Conservation (phyloP, 1,140 invertebrate genomes). For the Euwallacea fornicatus region DNA sequence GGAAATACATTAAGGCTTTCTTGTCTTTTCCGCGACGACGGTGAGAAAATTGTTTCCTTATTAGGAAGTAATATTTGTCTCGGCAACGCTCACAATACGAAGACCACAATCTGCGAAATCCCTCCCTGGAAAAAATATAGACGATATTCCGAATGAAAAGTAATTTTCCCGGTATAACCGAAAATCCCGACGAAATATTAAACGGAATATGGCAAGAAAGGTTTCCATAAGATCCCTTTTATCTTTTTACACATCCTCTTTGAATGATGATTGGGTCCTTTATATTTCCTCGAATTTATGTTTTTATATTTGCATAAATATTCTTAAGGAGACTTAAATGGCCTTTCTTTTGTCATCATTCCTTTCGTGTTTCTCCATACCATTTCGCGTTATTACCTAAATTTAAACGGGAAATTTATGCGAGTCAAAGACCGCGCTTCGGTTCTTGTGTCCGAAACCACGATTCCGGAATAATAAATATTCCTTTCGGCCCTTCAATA, state of each 20-base stretch:
- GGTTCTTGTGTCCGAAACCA: no score
- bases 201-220: conserved; percentile 31
- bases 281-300: conserved; percentile 29
- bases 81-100: neutral
- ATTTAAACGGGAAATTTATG: no score
- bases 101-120: conserved; percentile 5
- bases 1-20: conserved; percentile 5
- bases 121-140: conserved; percentile 4
- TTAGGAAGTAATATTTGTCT: no score
- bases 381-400: no score
- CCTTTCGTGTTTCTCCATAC: no score
- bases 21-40: no score
- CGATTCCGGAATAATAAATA: no score
- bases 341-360: conserved; percentile 2
- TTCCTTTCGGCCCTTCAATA: neutral
- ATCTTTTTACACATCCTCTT: conserved; percentile 36
- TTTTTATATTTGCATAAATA: conserved; percentile 32
- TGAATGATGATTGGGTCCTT: conserved; percentile 34
- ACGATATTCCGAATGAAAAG: conserved; percentile 24
- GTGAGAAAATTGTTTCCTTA: no score
- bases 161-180: conserved; percentile 27
- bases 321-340: conserved; percentile 24
- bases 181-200: conserved; percentile 27
- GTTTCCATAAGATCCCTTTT: conserved; percentile 28
- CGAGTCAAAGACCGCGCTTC: no score